Base-by-base conservation (phyloP, 2,888 invertebrate genomes). In the Zygogramma bicolorata region DNA sequence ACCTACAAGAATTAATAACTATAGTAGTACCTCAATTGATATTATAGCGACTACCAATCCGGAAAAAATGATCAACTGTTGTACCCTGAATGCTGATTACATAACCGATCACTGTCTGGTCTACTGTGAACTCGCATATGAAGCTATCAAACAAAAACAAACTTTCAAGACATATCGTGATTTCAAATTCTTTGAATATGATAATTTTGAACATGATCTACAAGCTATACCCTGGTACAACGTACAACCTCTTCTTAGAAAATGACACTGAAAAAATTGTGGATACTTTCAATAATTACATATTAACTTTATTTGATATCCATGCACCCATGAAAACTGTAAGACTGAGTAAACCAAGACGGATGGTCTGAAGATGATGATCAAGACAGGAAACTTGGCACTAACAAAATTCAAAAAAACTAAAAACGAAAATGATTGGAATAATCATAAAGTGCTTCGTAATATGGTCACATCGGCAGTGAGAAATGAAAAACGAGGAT, bases 321-420 rank as follows among this genome's bases (percentile, higher is more conserved):
- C 66, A 73, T 59, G 65, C 46, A 38, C 65, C 69, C 46, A 34
- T 69, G 2, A 70, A 38, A 59, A 58, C 34, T 6, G 49, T 49
- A 3, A 70, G 34, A 31, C 13, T 59, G 20, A 31, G 59, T 59
- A 34, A 59, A 18, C 59, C 59, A 3, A 59, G 8, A 38, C 60
- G 1, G 60, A 60, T 38, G 20, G 13, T 18, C 13, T 38, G 22
- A 34, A 60, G 38, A 38, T 60, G 8, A 60, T 60, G 60, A 60
- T 60, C 1, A 38, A 60, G 22, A 60, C 18, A 7, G 20, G 8
- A 60, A 60, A 60, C 22, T 2, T 34, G 8, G 60, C 38, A 7
- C 42, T 74, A 13, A 15, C 58, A 2, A 62, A 57, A 42, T 74
- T 65, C 57, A 76, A 67, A 7, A 8, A n/a, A n/a, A n/a, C n/a